phyloP scores from a whole-genome alignment of 2,113 vertebrate genomes.

The Istiophorus platypterus region DNA sequence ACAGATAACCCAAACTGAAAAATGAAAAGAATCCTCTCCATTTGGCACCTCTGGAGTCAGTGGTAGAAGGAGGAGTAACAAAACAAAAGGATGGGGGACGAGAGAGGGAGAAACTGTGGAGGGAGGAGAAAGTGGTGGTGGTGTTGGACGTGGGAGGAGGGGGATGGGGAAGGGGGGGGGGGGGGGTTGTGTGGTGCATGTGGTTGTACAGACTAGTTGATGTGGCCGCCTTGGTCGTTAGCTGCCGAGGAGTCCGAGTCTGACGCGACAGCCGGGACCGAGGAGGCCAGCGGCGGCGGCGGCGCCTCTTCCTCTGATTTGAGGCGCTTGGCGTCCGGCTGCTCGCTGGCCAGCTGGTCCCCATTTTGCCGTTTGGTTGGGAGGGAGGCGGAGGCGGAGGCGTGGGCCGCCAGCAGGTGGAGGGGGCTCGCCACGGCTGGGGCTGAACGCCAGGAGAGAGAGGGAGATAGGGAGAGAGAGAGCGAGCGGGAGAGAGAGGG shows the following conservation, averaged over 20 bases:
- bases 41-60: slow-evolving; percentile 90
- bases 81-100: slow-evolving; percentile 47
- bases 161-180: no score
- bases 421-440: slow-evolving; percentile 90
- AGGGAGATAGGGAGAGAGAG: no score
- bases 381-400: slow-evolving; percentile 92
- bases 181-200: slow-evolving; percentile 4
- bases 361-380: slow-evolving; percentile 94
- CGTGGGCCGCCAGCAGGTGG: slow-evolving; percentile 94
- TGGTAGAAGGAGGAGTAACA: slow-evolving; percentile 50
- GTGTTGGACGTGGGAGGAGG: neutral
- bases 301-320: slow-evolving; percentile 87
- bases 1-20: slow-evolving; percentile 54
- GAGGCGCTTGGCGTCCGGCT: slow-evolving; percentile 88
- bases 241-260: slow-evolving; percentile 84
- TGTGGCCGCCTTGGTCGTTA: slow-evolving; percentile 85
- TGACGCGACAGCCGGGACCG: slow-evolving; percentile 78
- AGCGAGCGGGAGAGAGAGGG: no score
- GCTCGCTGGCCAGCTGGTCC: slow-evolving; percentile 81
- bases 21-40: slow-evolving; percentile 77
- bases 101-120: neutral
- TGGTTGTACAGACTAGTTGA: slow-evolving; percentile 52
- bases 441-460: neutral
- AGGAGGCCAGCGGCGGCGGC: slow-evolving; percentile 80
- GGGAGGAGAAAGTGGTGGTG: slow-evolving; percentile 5